These are phyloP conservation scores for Pharmacophagus antenor DNA, from an alignment of 2,888 invertebrate species.

Conservation along the genomic window DNA sequence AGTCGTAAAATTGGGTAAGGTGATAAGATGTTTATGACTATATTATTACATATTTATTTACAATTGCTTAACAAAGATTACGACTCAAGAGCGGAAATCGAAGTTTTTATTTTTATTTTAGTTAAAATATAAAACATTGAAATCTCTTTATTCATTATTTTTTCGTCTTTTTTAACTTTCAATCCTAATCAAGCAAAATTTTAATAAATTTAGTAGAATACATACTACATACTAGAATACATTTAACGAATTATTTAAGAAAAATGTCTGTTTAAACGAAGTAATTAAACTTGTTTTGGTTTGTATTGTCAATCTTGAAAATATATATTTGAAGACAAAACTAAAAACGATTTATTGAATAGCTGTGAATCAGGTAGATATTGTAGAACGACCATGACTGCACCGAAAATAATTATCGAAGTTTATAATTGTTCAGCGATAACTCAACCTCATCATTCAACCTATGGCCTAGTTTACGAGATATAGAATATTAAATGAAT, in stretches of 20 bases:
- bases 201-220: neutral
- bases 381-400: constrained; percentile 30
- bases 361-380: neutral
- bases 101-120: neutral
- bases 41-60: constrained; percentile 46
- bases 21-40: constrained; percentile 49
- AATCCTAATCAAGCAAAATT: neutral
- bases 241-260: too few relatives aligned
- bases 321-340: neutral
- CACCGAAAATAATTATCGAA: constrained; percentile 54
- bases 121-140: neutral
- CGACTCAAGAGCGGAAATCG: constrained; percentile 32
- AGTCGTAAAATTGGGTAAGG: constrained; percentile 42
- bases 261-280: too few relatives aligned
- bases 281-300: too few relatives aligned
- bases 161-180: too few relatives aligned
- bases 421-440: constrained; percentile 55
- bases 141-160: too few relatives aligned
- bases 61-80: constrained; percentile 46
- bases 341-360: neutral
- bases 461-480: constrained; percentile 53
- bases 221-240: too few relatives aligned
- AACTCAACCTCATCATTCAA: constrained; percentile 50
- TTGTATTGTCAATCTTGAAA: neutral
- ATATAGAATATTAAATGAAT: constrained; percentile 67